These are phyloP conservation scores for Eidolon dupreanum DNA, from an alignment of 2,797 vertebrate genomes.

Conservation along the genomic window DNA sequence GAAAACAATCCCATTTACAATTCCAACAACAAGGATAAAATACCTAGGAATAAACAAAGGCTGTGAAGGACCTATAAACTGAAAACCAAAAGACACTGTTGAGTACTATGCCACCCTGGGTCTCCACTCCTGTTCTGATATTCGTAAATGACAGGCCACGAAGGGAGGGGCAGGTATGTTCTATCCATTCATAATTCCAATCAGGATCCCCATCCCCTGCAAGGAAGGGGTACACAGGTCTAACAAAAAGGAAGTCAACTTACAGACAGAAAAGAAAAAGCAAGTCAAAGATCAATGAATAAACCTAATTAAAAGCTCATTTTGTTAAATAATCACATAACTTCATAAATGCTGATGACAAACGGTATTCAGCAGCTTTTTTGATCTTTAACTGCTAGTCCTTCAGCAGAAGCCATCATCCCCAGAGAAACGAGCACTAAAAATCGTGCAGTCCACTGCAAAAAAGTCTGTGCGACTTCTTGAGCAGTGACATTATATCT, in stretches of 20 bases:
- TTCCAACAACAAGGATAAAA: too few relatives aligned
- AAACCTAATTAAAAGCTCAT: background rate
- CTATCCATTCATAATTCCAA: background rate
- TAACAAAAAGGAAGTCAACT: constrained; percentile 54
- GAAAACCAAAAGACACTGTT: too few relatives aligned
- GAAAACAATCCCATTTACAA: too few relatives aligned
- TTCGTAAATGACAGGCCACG: background rate
- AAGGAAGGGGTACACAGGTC: background rate
- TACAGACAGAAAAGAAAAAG: constrained; percentile 36
- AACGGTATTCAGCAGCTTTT: background rate
- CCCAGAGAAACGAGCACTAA: background rate
- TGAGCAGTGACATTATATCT: background rate
- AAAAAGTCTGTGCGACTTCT: background rate
- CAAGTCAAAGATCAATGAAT: constrained; percentile 29
- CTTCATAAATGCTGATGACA: background rate
- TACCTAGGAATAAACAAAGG: too few relatives aligned
- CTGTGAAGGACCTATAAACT: too few relatives aligned
- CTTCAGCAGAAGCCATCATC: background rate
- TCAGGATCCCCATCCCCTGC: background rate
- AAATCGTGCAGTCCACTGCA: background rate
- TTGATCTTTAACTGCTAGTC: background rate
- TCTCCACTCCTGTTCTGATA: background rate
- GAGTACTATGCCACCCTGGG: background rate
- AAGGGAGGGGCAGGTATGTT: background rate
- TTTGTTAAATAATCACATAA: constrained; percentile 45